phyloP scores from a whole-genome alignment of 2,888 invertebrate species.

The Drosophila siamana region DNA sequence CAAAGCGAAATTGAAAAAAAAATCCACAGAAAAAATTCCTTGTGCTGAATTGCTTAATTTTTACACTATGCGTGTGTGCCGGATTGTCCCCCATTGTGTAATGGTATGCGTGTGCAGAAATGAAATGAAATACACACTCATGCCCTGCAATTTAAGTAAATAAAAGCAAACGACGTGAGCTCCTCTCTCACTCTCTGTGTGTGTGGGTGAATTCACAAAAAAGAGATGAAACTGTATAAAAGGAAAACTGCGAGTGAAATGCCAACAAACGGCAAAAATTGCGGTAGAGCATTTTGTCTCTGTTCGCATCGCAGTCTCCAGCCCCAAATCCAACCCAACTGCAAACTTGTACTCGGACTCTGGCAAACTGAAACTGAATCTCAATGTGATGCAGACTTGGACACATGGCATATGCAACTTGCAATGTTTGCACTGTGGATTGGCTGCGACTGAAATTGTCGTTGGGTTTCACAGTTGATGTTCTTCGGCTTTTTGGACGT shows the following conservation, averaged over 20 bases:
- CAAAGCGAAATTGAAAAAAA: conserved; percentile 12
- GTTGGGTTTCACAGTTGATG: not conserved
- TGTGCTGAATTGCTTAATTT: conserved; percentile 51
- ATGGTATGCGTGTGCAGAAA: conserved; percentile 33
- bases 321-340: conserved; percentile 14
- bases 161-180: conserved; percentile 43
- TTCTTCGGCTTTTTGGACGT: not conserved
- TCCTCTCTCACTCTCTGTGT: not conserved
- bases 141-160: conserved; percentile 62
- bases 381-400: conserved; percentile 30
- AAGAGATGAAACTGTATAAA: conserved; percentile 3
- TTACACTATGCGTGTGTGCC: conserved; percentile 11
- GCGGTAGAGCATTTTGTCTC: conserved; percentile 42
- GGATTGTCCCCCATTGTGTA: not conserved
- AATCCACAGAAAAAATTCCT: conserved; percentile 9
- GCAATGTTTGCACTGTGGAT: conserved; percentile 38
- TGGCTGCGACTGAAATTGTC: conserved; percentile 6
- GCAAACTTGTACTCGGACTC: conserved; percentile 3
- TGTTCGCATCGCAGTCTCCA: conserved; percentile 1
- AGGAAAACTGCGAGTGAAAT: conserved; percentile 43
- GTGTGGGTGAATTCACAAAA: conserved; percentile 2
- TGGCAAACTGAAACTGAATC: conserved; percentile 15
- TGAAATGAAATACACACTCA: conserved; percentile 53
- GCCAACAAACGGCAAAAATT: conserved; percentile 61
- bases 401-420: conserved; percentile 59